Conservation (phyloP, 2,113 vertebrate genomes). For the Centrocercus urophasianus region DNA sequence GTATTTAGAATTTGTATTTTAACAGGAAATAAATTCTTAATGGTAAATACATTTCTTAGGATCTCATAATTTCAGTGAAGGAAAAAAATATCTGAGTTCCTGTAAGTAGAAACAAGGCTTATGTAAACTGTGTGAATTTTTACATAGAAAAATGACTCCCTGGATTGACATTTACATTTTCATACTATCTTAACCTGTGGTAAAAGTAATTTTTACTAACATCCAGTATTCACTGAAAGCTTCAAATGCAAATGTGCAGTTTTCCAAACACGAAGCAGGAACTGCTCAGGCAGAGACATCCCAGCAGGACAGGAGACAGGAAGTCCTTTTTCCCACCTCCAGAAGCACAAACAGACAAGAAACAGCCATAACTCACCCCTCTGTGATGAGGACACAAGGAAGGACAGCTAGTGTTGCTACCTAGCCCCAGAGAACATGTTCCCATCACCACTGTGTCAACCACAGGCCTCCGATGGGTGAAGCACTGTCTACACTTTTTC, state of each 20-base stretch:
- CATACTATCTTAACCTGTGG: background rate
- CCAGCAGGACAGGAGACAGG: background rate
- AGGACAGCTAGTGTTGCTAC: background rate
- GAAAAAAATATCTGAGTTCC: background rate
- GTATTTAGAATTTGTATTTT: background rate
- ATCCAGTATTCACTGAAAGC: background rate
- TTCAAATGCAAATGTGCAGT: background rate
- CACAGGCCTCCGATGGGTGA: background rate
- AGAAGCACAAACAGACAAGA: background rate
- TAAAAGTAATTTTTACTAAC: background rate
- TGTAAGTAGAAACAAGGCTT: background rate
- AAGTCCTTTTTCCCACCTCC: background rate
- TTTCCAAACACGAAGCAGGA: slow-evolving; percentile 10
- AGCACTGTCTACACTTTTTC: slow-evolving; percentile 31
- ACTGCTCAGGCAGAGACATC: background rate
- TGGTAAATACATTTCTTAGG: background rate
- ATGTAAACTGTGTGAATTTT: background rate
- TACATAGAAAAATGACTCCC: background rate
- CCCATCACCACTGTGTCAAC: background rate
- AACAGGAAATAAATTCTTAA: slow-evolving; percentile 7
- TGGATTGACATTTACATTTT: background rate
- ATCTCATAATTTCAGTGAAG: background rate
- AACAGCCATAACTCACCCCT: background rate
- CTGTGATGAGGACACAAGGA: background rate
- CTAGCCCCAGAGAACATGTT: background rate